phyloP scores from a whole-genome alignment of 2,113 vertebrate species.

The Malaclemys terrapin region DNA sequence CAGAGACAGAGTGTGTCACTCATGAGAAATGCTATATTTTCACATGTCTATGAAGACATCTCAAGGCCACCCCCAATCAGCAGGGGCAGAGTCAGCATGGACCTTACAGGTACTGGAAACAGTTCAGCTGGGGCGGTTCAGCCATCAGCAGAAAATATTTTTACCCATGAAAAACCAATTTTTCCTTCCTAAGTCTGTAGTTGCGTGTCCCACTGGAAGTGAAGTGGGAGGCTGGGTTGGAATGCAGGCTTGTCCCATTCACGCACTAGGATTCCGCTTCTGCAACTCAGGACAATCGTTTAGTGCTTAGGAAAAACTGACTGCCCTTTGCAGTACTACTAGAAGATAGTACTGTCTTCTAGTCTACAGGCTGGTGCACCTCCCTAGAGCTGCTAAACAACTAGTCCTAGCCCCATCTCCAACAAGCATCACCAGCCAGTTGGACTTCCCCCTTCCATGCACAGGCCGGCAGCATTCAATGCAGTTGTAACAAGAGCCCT shows the following conservation, averaged over 20 bases:
- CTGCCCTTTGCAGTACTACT: neutral
- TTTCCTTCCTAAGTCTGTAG: neutral
- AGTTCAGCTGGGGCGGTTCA: too few relatives aligned
- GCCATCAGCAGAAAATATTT: neutral
- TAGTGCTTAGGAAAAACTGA: neutral
- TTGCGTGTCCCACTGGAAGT: neutral
- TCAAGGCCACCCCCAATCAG: rapidly evolving
- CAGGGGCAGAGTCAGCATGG: rapidly evolving
- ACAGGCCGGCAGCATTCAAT: neutral
- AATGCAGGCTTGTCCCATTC: neutral
- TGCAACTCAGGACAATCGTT: neutral
- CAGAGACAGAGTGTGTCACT: neutral
- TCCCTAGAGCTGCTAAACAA: neutral
- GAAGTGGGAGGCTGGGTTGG: neutral
- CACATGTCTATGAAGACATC: neutral
- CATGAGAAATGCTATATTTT: neutral
- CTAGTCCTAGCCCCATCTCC: neutral
- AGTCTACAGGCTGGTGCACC: neutral
- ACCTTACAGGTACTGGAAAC: neutral
- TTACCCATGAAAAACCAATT: neutral
- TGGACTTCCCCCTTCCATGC: too few relatives aligned
- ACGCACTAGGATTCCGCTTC: too few relatives aligned
- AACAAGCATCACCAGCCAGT: neutral
- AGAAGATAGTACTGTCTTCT: neutral
- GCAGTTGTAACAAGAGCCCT: neutral